Conservation (phyloP, 2,797 vertebrate species). For the Argya squamiceps region DNA sequence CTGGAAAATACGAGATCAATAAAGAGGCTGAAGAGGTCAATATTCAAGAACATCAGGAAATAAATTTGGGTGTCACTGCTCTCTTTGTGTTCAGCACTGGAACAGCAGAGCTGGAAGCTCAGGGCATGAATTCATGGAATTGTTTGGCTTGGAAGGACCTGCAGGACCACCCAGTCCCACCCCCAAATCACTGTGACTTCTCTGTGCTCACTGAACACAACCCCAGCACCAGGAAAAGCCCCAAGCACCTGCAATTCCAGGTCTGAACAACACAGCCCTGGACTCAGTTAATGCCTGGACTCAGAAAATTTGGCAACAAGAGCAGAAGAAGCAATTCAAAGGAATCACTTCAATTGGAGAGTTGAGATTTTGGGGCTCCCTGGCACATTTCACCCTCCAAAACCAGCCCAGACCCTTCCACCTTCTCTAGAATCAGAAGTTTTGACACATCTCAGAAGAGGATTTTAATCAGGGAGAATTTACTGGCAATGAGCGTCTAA, state of each 20-base stretch:
- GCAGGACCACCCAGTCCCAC: neutral
- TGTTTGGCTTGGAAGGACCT: neutral
- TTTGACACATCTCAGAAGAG: neutral
- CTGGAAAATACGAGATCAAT: neutral
- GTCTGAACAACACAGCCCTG: neutral
- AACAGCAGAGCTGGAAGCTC: neutral
- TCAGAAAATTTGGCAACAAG: neutral
- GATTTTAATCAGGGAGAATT: neutral
- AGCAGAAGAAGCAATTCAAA: neutral
- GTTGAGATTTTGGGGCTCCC: neutral
- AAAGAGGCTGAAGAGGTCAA: neutral
- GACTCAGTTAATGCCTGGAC: neutral
- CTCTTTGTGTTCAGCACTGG: accelerated
- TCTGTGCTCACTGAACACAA: neutral
- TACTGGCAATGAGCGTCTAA: neutral
- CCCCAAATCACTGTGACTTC: neutral
- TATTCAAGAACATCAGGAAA: neutral
- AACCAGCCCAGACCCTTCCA: neutral
- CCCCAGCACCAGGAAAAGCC: neutral
- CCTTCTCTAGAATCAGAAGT: neutral
- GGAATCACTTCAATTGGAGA: neutral
- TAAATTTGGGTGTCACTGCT: neutral
- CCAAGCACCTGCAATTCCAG: neutral
- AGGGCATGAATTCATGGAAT: neutral
- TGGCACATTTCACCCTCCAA: neutral